Base-by-base conservation (phyloP, 2,888 invertebrate genomes). In the Chalcis sispes region DNA sequence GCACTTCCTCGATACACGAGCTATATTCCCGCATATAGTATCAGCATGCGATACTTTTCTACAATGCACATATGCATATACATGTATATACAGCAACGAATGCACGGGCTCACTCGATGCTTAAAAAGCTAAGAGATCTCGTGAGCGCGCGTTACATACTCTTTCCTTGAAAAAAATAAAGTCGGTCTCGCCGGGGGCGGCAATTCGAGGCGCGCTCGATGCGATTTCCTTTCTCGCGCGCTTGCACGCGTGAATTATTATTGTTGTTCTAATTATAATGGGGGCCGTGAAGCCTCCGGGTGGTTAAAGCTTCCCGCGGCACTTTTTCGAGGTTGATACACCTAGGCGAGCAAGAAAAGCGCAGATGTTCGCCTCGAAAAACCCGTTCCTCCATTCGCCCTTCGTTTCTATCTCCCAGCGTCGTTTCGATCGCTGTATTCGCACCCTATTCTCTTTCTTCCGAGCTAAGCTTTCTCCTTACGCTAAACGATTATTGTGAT, bases 221-320 rank as follows among this genome's bases (percentile, higher is more conserved):
- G 72, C n/a, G n/a, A n/a, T 42, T 72, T 72, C 64, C 64, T 72
- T 50, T 42, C 29, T 50, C 10, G 40, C 1, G 13, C 61, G 8
- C 59, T 40, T 59, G 40, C 42, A 52, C 46, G 52, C 73, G 72
- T 73, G 73, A 73, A 73, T 73, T 73, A 73, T 73, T 73, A 73
- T 73, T 73, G 73, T 73, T 73, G 73, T 73, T 73, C 73, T 67
- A 73, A 73, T 73, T 73, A 67, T 73, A 67, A 67, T 67, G 73
- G 73, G 25, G 61, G 50, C 15, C 4, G 13, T 13, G 27, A 27
- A 32, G 36, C 59, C 73, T n/a, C 65, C 61, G 61, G 15, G 61
- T 20, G 58, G 42, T n/a, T n/a, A 32, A 3, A 23, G 29, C 54
- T 52, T 29, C 18, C 25, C 25, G 42, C 62, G 62, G 56, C 72